Evolutionary conservation across 2,888 invertebrate genomes (phyloP).

Genomic region (Hypomecis punctinalis): DNA sequence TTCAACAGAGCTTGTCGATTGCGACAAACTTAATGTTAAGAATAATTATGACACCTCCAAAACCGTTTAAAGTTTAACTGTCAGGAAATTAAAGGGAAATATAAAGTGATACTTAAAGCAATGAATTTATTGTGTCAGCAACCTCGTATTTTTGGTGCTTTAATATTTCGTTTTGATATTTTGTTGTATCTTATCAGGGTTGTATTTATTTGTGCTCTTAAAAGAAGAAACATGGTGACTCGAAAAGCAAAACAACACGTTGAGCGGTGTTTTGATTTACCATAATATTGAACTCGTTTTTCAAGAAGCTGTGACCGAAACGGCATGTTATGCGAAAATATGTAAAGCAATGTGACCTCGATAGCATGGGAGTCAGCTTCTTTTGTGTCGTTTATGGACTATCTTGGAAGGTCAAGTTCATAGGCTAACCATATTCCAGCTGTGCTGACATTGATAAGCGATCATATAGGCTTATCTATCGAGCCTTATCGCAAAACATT

Average conservation of each 20-base stretch:
- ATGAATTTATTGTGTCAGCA: conserved; percentile 39
- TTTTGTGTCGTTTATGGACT: conserved; percentile 4
- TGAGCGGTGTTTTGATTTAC: conserved; percentile 9
- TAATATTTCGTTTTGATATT: conserved; percentile 37
- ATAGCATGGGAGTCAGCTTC: conserved; percentile 27
- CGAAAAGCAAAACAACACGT: conserved; percentile 21
- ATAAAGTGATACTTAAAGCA: conserved; percentile 31
- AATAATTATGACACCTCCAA: conserved; percentile 34
- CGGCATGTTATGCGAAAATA: conserved; percentile 26
- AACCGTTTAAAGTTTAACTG: conserved; percentile 29
- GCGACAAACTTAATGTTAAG: conserved; percentile 43
- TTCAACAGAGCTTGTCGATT: conserved; percentile 34
- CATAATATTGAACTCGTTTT: conserved; percentile 23
- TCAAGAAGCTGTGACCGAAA: conserved; percentile 19
- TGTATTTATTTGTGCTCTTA: conserved; percentile 37
- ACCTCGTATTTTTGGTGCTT: conserved; percentile 30
- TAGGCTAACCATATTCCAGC: conserved; percentile 48
- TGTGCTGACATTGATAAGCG: conserved; percentile 55
- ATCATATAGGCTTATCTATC: conserved; percentile 55
- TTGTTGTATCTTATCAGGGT: conserved; percentile 37
- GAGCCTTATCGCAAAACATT: conserved; percentile 49
- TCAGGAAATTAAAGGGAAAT: conserved; percentile 32
- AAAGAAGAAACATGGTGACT: conserved; percentile 34
- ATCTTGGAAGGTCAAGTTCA: conserved; percentile 54
- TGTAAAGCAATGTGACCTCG: conserved; percentile 27